phyloP scores from a whole-genome alignment of 1,140 invertebrate species.

The Sogatella furcifera region DNA sequence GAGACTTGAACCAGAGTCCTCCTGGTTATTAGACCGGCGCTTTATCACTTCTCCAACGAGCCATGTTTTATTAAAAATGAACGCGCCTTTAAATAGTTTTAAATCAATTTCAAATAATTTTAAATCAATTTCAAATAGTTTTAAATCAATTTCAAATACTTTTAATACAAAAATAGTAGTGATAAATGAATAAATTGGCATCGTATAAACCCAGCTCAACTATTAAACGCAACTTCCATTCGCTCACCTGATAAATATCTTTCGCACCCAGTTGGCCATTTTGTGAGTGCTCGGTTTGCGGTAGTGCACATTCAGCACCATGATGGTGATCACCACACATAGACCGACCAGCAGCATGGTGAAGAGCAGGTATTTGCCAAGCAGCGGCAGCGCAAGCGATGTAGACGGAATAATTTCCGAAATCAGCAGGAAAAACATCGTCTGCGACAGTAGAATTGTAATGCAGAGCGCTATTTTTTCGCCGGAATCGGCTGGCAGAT shows the following conservation, averaged over 20 bases:
- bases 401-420: constrained; percentile 98
- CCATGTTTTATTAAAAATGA: too few relatives aligned
- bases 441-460: constrained; percentile 95
- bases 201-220: too few relatives aligned
- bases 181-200: too few relatives aligned
- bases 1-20: too few relatives aligned
- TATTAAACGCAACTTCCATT: too few relatives aligned
- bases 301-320: constrained; percentile 98
- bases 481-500: constrained; percentile 94
- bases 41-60: too few relatives aligned
- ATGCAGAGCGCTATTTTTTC: constrained; percentile 98
- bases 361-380: constrained; percentile 97
- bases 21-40: too few relatives aligned
- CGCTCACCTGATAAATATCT: constrained; percentile 64
- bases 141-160: too few relatives aligned
- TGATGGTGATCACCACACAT: constrained; percentile 93
- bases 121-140: too few relatives aligned
- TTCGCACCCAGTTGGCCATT: constrained; percentile 85
- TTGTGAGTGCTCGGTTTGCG: constrained; percentile 96
- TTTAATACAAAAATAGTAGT: too few relatives aligned
- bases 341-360: constrained; percentile 96
- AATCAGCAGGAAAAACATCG: constrained; percentile 97
- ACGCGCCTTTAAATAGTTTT: too few relatives aligned
- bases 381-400: constrained; percentile 86
- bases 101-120: too few relatives aligned